These are phyloP conservation scores for Pelosia muscerda DNA, from an alignment of 2,888 invertebrate genomes.

Conservation along the genomic window DNA sequence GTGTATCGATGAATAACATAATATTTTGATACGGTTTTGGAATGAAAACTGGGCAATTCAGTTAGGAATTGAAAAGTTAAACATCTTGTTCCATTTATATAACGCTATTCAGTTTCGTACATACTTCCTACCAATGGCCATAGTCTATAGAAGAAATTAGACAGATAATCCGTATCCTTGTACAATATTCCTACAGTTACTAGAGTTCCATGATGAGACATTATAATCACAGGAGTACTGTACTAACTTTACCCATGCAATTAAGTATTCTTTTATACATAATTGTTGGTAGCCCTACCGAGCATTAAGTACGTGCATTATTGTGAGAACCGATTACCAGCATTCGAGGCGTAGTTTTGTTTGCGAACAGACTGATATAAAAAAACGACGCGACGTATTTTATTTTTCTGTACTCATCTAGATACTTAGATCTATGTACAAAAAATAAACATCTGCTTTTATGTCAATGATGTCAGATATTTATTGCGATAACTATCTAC, in stretches of 20 bases:
- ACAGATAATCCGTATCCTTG: neutral
- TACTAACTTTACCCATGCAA: no score
- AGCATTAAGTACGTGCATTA: neutral
- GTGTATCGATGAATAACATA: neutral
- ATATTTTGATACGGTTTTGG: neutral
- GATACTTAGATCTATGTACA: neutral
- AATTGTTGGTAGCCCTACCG: neutral
- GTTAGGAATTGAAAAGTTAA: no score
- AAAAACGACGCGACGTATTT: neutral
- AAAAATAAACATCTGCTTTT: neutral
- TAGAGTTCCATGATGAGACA: neutral
- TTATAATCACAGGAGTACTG: neutral
- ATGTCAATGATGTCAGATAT: conserved; percentile 3
- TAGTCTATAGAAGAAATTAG: neutral
- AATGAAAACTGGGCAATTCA: neutral
- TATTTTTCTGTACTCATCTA: neutral
- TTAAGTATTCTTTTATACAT: no score
- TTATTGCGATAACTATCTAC: neutral
- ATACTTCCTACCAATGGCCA: neutral
- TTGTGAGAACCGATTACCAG: neutral
- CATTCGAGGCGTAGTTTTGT: neutral
- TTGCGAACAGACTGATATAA: neutral
- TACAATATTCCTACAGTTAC: neutral
- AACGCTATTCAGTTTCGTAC: neutral
- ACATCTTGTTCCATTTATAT: no score